Evolutionary conservation across 1,140 invertebrate species (phyloP).

Genomic region (Drosophila erecta): DNA sequence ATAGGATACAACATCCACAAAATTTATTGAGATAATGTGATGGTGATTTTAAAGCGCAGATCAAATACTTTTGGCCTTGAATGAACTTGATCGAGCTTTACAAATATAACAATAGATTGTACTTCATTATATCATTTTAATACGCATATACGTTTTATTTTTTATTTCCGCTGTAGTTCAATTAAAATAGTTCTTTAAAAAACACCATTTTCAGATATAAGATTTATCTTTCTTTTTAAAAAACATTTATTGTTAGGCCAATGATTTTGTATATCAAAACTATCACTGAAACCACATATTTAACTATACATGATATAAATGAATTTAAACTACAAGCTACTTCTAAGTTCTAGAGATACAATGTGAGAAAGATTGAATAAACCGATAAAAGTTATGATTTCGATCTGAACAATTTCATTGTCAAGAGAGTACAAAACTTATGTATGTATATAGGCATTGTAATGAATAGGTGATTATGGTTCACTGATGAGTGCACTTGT

Average conservation of each 20-base stretch:
- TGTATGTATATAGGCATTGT: conserved; percentile 3
- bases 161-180: too few species aligned
- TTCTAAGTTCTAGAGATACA: conserved; percentile 43
- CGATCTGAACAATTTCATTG: conserved; percentile 73
- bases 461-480: conserved; percentile 12
- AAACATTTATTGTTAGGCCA: conserved; percentile 52
- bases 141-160: too few species aligned
- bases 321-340: conserved; percentile 42
- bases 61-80: too few species aligned
- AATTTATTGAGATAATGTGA: too few species aligned
- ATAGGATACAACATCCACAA: too few species aligned
- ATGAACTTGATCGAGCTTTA: too few species aligned
- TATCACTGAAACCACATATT: conserved; percentile 18
- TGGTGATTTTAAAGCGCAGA: too few species aligned
- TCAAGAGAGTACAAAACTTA: conserved; percentile 45
- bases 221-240: conserved; percentile 6
- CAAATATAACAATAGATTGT: too few species aligned
- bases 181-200: too few species aligned
- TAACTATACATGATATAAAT: conserved; percentile 32
- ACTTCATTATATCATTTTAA: too few species aligned
- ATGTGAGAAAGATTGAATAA: conserved; percentile 34
- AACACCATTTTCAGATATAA: background rate
- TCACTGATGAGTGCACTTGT: conserved; percentile 84
- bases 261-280: conserved; percentile 2
- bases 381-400: conserved; percentile 12